Percentiles rank a stretch among this genome's conserved stretches.
Evolutionary conservation across 2,113 vertebrate genomes (phyloP).

Genomic region (Pycnonotus jocosus): DNA sequence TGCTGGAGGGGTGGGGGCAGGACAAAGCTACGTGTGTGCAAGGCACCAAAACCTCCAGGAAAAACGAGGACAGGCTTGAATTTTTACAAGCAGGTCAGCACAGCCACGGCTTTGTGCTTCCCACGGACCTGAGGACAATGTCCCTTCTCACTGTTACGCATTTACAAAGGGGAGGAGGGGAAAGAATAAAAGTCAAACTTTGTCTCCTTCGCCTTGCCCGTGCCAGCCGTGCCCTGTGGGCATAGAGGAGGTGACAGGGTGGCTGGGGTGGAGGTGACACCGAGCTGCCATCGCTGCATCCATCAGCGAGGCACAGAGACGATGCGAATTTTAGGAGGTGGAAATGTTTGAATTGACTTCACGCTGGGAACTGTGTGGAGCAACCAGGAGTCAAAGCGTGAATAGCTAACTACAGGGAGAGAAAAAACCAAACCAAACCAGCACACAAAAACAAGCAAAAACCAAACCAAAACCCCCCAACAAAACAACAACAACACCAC

Average conservation of each 20-base stretch:
- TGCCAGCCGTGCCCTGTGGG: not conserved
- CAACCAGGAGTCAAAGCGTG: not conserved
- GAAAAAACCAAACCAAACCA: not conserved
- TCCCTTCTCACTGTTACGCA: constrained; percentile 21
- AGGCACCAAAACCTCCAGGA: not conserved
- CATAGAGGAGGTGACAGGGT: not conserved
- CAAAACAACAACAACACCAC: not conserved
- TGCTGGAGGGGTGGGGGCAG: not conserved
- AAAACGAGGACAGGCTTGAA: constrained; percentile 25
- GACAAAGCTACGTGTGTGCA: constrained; percentile 5
- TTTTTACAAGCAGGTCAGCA: constrained; percentile 40
- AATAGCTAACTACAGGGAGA: not conserved
- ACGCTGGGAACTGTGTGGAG: not conserved
- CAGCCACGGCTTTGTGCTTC: constrained; percentile 45
- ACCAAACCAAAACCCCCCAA: not conserved
- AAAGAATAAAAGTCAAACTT: not conserved
- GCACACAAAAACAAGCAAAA: not conserved
- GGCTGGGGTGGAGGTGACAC: not conserved
- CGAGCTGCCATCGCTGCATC: not conserved
- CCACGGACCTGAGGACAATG: constrained; percentile 33
- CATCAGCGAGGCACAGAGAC: rapidly evolving
- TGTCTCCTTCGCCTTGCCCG: not conserved
- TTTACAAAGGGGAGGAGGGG: constrained; percentile 9
- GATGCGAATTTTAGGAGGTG: not conserved
- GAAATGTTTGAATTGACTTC: not conserved